These are phyloP conservation scores for Latheticus oryzae DNA, from an alignment of 2,888 invertebrate species.

Conservation along the genomic window DNA sequence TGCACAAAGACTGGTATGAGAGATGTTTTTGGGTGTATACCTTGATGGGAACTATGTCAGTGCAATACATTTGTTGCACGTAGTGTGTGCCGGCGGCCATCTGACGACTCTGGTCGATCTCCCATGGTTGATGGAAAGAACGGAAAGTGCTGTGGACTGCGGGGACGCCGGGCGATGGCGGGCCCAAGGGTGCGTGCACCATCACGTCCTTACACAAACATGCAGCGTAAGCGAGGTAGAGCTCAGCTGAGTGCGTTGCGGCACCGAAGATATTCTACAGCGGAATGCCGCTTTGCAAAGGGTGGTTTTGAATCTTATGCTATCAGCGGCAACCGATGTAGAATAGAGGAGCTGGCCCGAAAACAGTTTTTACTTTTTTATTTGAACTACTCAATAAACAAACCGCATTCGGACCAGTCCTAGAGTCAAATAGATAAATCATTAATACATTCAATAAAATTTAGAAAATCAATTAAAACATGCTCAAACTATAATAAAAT, in stretches of 20 bases:
- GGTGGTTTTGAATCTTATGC: no score
- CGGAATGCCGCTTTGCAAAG: no score
- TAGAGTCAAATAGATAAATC: constrained; percentile 10
- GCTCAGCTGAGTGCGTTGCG: constrained; percentile 41
- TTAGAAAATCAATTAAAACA: constrained; percentile 37
- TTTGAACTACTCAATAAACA: no score
- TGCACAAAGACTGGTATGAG: constrained; percentile 45
- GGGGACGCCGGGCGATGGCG: constrained; percentile 64
- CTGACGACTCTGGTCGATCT: constrained; percentile 73
- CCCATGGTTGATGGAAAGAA: constrained; percentile 78
- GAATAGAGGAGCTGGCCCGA: no score
- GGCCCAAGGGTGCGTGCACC: constrained; percentile 65
- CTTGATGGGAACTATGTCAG: constrained; percentile 70
- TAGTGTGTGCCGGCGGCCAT: constrained; percentile 63
- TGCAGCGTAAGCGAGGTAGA: constrained; percentile 63
- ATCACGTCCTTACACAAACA: constrained; percentile 68
- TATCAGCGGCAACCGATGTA: constrained; percentile 16
- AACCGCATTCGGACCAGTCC: no score
- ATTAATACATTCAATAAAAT: constrained; percentile 22
- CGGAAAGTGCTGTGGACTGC: constrained; percentile 68
- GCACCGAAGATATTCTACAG: constrained; percentile 23
- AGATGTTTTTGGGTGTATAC: constrained; percentile 58
- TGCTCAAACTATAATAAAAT: constrained; percentile 37
- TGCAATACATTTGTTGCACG: constrained; percentile 64
- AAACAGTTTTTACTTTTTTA: no score